Base-by-base conservation (phyloP, 2,797 vertebrate genomes). In the Echiichthys vipera region DNA sequence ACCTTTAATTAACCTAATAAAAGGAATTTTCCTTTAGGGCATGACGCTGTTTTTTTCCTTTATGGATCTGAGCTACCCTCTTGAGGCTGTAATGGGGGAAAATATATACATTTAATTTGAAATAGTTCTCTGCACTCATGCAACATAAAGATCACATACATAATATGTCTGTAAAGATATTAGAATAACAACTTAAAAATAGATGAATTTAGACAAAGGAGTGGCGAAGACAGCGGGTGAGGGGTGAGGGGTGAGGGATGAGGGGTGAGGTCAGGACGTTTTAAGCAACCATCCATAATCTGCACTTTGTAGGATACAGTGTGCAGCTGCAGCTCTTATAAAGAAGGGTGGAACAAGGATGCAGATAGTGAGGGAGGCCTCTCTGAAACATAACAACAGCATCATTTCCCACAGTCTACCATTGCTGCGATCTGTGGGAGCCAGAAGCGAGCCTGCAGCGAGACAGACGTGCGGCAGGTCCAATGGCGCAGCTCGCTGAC, bases 321-420 rank as follows among this genome's bases (percentile, higher is more conserved):
- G 8, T 5, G 53, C 29, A 42, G 61, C 56, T 40, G n/a, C 7
- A 2, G 7, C 17, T 66, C 13, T 32, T 13, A 0, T 18, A 17
- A 1, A 4, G 17, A 2, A 45, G 55, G 66, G 30, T 45, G 56
- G 69, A 66, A 54, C 9, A 18, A 5, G 53, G 57, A 65, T 69
- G 70, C 56, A 76, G 39, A 79, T 13, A 20, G 37, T 29, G 57
- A 75, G 30, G 29, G 18, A 63, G 63, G 66, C 56, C 47, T 50
- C 69, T 74, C 32, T n/a, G 24, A 81, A 72, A 80, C 74, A 84
- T 24, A 83, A 91, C 78, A 88, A 84, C 87, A 89, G 74, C 87
- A 88, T 80, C 83, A 65, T 81, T 65, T 65, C 68, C 71, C 64
- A 74, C 65, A 34, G 58, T 65, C 78, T 71, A 36, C 85, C 85